Evolutionary conservation across 2,888 invertebrate species (phyloP).

Genomic region (Xanthia icteritia): DNA sequence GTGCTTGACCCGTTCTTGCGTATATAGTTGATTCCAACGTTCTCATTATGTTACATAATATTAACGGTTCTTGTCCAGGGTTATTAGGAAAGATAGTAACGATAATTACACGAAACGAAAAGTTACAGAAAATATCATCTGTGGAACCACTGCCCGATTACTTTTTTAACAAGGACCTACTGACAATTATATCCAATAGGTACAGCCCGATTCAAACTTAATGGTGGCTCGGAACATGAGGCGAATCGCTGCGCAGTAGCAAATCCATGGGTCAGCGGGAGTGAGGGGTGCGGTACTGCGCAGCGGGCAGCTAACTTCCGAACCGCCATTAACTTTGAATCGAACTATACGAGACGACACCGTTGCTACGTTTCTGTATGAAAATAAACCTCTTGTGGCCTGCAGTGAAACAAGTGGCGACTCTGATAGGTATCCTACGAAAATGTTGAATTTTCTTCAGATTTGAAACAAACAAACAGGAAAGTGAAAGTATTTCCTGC

Average conservation of each 20-base stretch:
- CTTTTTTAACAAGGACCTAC: not conserved
- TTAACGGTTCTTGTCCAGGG: not conserved
- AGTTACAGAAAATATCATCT: not conserved
- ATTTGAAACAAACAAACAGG: rapidly evolving
- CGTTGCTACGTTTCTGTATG: not conserved
- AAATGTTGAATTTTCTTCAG: no score
- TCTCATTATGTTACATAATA: not conserved
- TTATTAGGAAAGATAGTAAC: no score
- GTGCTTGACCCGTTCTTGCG: not conserved
- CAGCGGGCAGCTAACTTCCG: no score
- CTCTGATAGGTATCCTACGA: no score
- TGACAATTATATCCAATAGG: not conserved
- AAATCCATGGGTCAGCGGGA: no score
- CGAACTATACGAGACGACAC: not conserved
- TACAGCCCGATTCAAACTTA: no score
- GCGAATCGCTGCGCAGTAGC: no score
- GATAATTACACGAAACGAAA: not conserved
- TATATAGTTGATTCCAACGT: not conserved
- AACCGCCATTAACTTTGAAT: no score
- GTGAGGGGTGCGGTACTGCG: no score
- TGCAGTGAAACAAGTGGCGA: not conserved
- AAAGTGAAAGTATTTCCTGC: constrained; percentile 9
- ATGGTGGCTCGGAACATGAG: no score
- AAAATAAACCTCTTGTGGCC: not conserved
- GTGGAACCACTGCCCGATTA: not conserved